These are phyloP conservation scores for Zeus faber DNA, from an alignment of 2,113 vertebrate genomes.

Conservation along the genomic window DNA sequence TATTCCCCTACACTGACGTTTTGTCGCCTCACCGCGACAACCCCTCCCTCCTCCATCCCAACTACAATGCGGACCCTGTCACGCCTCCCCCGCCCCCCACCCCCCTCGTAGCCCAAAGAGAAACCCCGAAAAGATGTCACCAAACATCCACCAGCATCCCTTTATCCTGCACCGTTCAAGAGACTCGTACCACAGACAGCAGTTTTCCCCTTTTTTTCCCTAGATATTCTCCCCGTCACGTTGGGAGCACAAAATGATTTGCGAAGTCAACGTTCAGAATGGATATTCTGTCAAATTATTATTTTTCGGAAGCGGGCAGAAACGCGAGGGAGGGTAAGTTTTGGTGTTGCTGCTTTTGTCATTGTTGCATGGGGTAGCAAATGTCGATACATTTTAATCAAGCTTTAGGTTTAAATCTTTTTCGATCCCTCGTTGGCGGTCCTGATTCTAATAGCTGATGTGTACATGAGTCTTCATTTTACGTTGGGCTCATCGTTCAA, in stretches of 20 bases:
- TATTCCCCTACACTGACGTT: neutral
- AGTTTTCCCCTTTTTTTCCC: neutral
- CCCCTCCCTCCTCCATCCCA: conserved; percentile 13
- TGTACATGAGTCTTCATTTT: conserved; percentile 46
- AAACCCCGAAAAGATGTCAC: conserved; percentile 70
- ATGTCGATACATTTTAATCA: conserved; percentile 56
- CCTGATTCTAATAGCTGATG: conserved; percentile 53
- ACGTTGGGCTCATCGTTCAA: conserved; percentile 42
- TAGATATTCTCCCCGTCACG: conserved; percentile 40
- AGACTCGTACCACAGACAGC: conserved; percentile 51
- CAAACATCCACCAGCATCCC: conserved; percentile 66
- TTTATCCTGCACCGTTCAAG: conserved; percentile 42
- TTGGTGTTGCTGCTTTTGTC: conserved; percentile 56
- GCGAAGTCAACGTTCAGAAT: conserved; percentile 20
- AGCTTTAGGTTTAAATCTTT: conserved; percentile 46
- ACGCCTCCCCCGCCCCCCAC: conserved; percentile 23
- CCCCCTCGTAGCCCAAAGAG: conserved; percentile 45
- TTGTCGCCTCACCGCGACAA: conserved; percentile 13
- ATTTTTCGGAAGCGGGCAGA: conserved; percentile 40
- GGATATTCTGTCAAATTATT: conserved; percentile 42
- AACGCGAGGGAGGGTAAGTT: conserved; percentile 38
- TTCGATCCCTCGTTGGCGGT: conserved; percentile 36
- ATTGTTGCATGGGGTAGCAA: conserved; percentile 57
- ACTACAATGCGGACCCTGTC: too few relatives aligned
- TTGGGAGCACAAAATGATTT: conserved; percentile 51